Evolutionary conservation across 2,888 invertebrate genomes (phyloP), one percentile per base, ranked within the genome.

Genomic region (Odontocerum albicorne): DNA sequence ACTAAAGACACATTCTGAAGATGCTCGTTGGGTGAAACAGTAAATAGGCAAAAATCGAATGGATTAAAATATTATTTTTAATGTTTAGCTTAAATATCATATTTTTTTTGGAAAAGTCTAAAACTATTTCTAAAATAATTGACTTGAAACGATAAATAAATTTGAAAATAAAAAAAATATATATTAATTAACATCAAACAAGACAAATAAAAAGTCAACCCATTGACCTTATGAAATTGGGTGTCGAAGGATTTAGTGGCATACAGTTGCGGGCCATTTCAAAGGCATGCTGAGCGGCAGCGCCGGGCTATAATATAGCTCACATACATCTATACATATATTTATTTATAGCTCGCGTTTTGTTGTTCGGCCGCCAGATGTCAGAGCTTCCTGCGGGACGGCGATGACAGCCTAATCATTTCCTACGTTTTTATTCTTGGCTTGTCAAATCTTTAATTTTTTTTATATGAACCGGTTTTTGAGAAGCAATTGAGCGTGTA

Each of bases 221-320:
- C 16, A 38, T n/a, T 38, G 16, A 38, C 19, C 16, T 38, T 38
- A 17, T 38, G 16, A n/a, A 38, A 38, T n/a, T 19, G 17, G n/a
- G 38, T 38, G 38, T 38, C 38, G 38, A 38, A 38, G 19, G 38
- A 38, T n/a, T 17, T 38, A 17, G 19, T 17, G 38, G 16, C 6
- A 1, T n/a, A 6, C 38, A 19, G 17, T 4, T 4, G 38, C 38
- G 38, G 38, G 17, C n/a, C 2, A 8, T 1, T 16, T 38, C 38
- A 38, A 38, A 38, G 38, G 4, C n/a, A 19, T 38, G n/a, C n/a
- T n/a, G n/a, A n/a, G n/a, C n/a, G n/a, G n/a, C n/a, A n/a, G n/a
- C n/a, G n/a, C 35, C 2, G 4, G 2, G 35, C 13, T 35, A 8
- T 7, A n/a, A 17, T 38, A n/a, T 38, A 6, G 38, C 38, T 38